phyloP scores from a whole-genome alignment of 2,888 invertebrate genomes.

The Sthenelais limicola region DNA sequence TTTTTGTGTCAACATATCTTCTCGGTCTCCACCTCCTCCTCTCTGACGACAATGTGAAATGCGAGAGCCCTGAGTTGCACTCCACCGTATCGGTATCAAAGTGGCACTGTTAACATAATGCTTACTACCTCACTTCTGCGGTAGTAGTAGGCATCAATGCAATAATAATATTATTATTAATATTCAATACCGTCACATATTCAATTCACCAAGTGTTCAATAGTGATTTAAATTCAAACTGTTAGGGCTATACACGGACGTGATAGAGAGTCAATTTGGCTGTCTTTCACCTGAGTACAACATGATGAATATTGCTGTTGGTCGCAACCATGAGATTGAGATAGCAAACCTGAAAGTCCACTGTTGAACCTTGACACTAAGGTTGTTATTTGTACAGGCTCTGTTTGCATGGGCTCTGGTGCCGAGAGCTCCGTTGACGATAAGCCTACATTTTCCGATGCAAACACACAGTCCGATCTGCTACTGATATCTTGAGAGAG shows the following conservation, averaged over 20 bases:
- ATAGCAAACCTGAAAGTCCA: slow-evolving; percentile 62
- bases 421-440: slow-evolving; percentile 24
- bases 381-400: slow-evolving; percentile 62
- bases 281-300: slow-evolving; percentile 52
- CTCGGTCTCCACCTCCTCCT: too few species aligned
- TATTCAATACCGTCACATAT: too few species aligned
- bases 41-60: too few species aligned
- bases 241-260: slow-evolving; percentile 59
- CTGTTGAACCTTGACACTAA: slow-evolving; percentile 66
- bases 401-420: slow-evolving; percentile 58
- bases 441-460: slow-evolving; percentile 1
- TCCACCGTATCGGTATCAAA: too few species aligned
- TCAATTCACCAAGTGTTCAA: too few species aligned
- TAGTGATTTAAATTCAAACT: slow-evolving; percentile 48
- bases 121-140: too few species aligned
- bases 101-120: too few species aligned
- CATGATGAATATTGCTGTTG: slow-evolving; percentile 46
- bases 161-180: too few species aligned
- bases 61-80: too few species aligned
- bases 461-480: slow-evolving; percentile 1
- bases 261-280: slow-evolving; percentile 46
- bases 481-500: neutral
- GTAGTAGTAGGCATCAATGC: too few species aligned
- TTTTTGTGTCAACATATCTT: too few species aligned
- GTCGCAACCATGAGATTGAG: too few species aligned